Base-by-base conservation (phyloP, 2,888 invertebrate species). In the Drosophila aldrichi region DNA sequence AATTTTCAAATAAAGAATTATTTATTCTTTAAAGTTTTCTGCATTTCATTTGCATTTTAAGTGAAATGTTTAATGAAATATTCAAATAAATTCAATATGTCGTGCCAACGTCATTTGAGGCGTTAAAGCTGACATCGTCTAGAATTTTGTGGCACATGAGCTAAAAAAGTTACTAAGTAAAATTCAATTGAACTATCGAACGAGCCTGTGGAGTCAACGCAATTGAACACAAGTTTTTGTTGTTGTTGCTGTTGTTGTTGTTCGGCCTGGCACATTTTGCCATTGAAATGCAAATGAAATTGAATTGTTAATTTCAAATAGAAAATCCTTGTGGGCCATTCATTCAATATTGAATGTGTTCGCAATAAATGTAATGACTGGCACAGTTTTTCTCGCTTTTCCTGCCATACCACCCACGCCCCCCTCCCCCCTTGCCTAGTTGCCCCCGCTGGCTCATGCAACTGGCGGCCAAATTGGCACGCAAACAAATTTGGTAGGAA, bases 281-380 rank as follows among this genome's bases (percentile, higher is more conserved):
- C 89, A 90, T 86, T 86, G 87, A 86, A 86, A 86, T 86, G 90
- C 87, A 86, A 86, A 86, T 86, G 84, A 89, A 86, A 90, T 86
- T 86, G 90, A 86, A 90, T 86, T 86, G 86, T 86, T 86, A 86
- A 86, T 90, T 86, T 90, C 79, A 74, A 89, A 84, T 84, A 85
- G 84, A 79, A 89, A 87, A 87, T 90, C 89, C 90, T 83, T 70
- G 88, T 67, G 80, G 86, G 72, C 86, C 84, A 84, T 84, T 89
- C 89, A 81, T 89, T 80, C 89, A 90, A 88, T 83, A 88, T 90
- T 86, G 89, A 84, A 84, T 84, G 84, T 84, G 89, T 78, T 89
- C 76, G 81, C 90, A 86, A 84, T 84, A 84, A 84, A 84, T 84
- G 90, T 88, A 86, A 90, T 86, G 86, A 89, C 90, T 83, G 84